Evolutionary conservation across 2,888 invertebrate genomes (phyloP).

Genomic region (Plebejus anna): DNA sequence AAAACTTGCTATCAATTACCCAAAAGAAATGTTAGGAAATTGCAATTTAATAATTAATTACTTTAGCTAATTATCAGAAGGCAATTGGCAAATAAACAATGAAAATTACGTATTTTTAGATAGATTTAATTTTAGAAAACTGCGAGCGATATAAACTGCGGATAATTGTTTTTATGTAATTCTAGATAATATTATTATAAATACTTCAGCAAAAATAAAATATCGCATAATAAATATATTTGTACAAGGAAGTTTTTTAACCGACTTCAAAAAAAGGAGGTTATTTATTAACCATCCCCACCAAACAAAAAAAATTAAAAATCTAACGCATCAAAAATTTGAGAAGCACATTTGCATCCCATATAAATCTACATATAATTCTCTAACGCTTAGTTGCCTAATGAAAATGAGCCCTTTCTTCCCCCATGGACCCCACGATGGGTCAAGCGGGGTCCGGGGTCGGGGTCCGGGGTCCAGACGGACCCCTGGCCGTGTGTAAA

Average conservation of each 20-base stretch:
- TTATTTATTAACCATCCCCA: neutral
- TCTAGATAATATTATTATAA: no score
- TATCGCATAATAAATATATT: no score
- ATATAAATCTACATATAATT: conserved; percentile 65
- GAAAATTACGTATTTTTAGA: no score
- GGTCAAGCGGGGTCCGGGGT: conserved; percentile 17
- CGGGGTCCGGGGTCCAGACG: conserved; percentile 17
- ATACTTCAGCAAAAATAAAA: neutral
- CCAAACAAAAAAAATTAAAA: neutral
- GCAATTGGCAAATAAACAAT: no score
- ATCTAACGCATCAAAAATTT: conserved; percentile 46
- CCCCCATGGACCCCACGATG: conserved; percentile 50
- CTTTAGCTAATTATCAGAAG: no score
- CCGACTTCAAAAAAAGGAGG: no score
- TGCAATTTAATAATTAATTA: no score
- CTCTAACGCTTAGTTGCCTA: conserved; percentile 62
- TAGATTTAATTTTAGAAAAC: no score
- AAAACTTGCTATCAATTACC: no score
- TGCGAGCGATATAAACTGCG: no score
- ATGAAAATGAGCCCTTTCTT: conserved; percentile 79
- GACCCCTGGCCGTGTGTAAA: conserved; percentile 55
- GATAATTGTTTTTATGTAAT: no score
- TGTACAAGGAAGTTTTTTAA: neutral
- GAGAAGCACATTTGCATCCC: conserved; percentile 49
- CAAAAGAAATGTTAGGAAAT: no score